Evolutionary conservation across 2,113 vertebrate species (phyloP).

Genomic region (Zosterops hypoxanthus): DNA sequence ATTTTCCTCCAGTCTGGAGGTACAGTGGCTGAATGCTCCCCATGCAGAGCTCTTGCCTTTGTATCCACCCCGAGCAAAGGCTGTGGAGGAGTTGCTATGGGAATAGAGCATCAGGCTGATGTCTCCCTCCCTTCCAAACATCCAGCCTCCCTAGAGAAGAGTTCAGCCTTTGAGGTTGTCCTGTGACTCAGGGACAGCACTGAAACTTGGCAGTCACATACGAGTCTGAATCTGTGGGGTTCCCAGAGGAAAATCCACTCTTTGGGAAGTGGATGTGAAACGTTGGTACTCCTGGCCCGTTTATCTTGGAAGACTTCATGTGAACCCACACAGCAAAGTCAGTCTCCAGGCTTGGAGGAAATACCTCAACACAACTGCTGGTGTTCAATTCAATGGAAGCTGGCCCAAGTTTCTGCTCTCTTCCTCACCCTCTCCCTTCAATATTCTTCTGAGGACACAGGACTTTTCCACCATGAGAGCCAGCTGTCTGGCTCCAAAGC

Average conservation of each 20-base stretch:
- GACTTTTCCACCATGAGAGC: neutral
- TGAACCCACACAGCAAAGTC: neutral
- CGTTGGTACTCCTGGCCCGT: accelerated
- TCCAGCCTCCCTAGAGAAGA: neutral
- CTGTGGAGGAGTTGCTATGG: neutral
- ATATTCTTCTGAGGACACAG: neutral
- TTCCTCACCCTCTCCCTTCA: neutral
- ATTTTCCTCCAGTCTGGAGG: neutral
- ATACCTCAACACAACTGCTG: neutral
- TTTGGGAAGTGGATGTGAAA: neutral
- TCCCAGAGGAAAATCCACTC: neutral
- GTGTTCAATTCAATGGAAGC: neutral
- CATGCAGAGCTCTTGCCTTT: neutral
- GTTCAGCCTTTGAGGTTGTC: neutral
- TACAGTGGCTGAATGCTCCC: neutral
- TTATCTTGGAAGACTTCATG: neutral
- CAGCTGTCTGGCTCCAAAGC: neutral
- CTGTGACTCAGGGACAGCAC: neutral
- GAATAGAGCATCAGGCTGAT: accelerated
- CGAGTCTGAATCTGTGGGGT: neutral
- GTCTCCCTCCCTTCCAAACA: neutral
- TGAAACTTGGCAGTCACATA: neutral
- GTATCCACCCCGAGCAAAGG: neutral
- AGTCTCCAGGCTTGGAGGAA: neutral
- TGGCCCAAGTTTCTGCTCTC: neutral